These are phyloP conservation scores for Siniperca scherzeri DNA, from an alignment of 2,797 vertebrate species.

Conservation along the genomic window DNA sequence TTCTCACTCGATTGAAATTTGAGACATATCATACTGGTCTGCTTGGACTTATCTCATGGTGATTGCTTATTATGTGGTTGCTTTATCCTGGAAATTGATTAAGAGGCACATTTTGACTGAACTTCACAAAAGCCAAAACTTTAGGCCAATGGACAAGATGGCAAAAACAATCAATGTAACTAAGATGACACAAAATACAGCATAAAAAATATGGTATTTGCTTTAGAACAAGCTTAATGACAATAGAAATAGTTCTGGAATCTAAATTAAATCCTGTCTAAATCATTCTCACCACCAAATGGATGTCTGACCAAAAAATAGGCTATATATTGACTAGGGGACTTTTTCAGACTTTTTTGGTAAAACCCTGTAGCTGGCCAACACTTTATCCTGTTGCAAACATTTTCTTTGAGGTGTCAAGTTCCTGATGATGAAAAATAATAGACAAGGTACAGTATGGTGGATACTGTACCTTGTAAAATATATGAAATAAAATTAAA, in stretches of 20 bases:
- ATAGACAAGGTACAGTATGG: background rate
- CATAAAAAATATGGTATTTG: background rate
- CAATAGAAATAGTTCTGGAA: background rate
- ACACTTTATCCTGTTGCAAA: conserved; percentile 6
- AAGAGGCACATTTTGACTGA: background rate
- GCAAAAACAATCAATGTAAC: background rate
- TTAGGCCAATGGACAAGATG: background rate
- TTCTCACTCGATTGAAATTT: conserved; percentile 3
- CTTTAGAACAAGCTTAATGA: background rate
- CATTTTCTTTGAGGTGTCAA: conserved; percentile 30
- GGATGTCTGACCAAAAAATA: background rate
- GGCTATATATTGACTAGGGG: background rate
- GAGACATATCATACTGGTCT: conserved; percentile 2
- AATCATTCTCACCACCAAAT: background rate
- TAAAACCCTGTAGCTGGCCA: background rate
- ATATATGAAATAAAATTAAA: conserved; percentile 51
- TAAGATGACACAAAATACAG: background rate
- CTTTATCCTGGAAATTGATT: conserved; percentile 8
- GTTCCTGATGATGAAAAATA: conserved; percentile 27
- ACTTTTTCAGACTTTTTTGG: background rate
- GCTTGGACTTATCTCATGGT: background rate
- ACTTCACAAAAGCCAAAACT: background rate
- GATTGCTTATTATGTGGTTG: background rate
- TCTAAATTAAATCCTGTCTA: background rate
- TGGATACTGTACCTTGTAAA: conserved; percentile 34